Evolutionary conservation across 1,140 invertebrate genomes (phyloP).

Genomic region (Macrostomum lignano): DNA sequence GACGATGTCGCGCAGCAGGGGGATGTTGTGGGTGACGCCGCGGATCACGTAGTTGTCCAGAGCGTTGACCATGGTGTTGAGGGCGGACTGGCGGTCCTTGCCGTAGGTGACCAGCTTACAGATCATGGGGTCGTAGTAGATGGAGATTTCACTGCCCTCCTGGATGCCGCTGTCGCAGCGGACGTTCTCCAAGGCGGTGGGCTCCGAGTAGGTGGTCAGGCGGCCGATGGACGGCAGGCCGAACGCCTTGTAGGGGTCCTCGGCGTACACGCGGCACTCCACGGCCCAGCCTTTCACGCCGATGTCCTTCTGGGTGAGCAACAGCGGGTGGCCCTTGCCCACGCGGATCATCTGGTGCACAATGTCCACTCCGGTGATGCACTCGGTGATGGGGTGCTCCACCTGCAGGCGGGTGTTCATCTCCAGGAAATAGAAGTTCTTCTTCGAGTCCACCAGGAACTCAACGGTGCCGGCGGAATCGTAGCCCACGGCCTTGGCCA

Average conservation of each 20-base stretch:
- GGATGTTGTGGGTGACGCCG: conserved; percentile 42
- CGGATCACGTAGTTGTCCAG: conserved; percentile 42
- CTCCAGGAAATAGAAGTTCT: conserved; percentile 46
- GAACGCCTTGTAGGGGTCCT: conserved; percentile 41
- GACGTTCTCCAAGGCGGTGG: conserved; percentile 12
- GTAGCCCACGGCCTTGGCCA: conserved; percentile 38
- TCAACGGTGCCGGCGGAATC: conserved; percentile 42
- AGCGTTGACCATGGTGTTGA: conserved; percentile 34
- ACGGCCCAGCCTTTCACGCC: conserved; percentile 34
- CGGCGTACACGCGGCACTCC: conserved; percentile 36
- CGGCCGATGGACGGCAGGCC: conserved; percentile 39
- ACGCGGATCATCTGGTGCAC: conserved; percentile 40
- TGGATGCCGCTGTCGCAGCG: conserved; percentile 42
- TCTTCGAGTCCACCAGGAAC: conserved; percentile 38
- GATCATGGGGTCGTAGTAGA: conserved; percentile 47
- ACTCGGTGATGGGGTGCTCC: conserved; percentile 46
- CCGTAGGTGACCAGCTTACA: conserved; percentile 41
- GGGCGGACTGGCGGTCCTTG: conserved; percentile 32
- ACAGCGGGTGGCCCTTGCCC: conserved; percentile 31
- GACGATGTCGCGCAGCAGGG: conserved; percentile 38
- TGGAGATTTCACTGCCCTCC: conserved; percentile 42
- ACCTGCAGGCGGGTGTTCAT: conserved; percentile 48
- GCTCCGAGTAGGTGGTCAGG: conserved; percentile 33
- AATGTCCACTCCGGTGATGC: conserved; percentile 39
- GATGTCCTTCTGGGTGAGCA: conserved; percentile 29